These are phyloP conservation scores for Acromyrmex echinatior DNA, from an alignment of 1,140 invertebrate species.

Conservation along the genomic window DNA sequence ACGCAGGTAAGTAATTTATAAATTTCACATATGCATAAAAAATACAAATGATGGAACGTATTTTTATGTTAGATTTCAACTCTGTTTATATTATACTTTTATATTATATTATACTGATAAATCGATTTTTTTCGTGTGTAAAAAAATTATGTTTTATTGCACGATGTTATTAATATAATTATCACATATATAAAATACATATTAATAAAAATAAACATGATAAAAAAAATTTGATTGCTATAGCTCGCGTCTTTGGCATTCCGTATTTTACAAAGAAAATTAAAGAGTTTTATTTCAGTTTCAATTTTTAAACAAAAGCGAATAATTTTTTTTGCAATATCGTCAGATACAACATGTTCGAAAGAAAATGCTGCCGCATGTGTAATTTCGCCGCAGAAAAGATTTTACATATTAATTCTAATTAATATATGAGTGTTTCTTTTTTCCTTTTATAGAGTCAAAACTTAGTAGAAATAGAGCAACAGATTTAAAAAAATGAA, in stretches of 20 bases:
- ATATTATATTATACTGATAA: too few species aligned
- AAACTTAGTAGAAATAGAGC: background rate
- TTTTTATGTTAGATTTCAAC: too few species aligned
- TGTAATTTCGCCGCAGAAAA: background rate
- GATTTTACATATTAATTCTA: background rate
- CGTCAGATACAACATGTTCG: conserved; percentile 54
- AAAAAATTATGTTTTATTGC: too few species aligned
- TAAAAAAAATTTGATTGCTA: background rate
- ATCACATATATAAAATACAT: background rate
- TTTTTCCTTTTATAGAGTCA: background rate
- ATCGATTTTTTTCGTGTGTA: too few species aligned
- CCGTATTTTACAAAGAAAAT: background rate
- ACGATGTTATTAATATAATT: background rate
- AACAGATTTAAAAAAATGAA: background rate
- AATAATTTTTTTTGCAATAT: conserved; percentile 49
- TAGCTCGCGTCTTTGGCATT: background rate
- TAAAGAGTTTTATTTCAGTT: background rate
- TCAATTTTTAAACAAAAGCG: conserved; percentile 53
- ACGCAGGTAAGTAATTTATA: too few species aligned
- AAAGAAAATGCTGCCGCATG: too few species aligned
- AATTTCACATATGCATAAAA: too few species aligned
- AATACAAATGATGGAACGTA: too few species aligned
- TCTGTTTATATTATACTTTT: too few species aligned
- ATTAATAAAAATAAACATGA: background rate
- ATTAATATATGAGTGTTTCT: background rate